These are phyloP conservation scores for Ammospiza caudacuta DNA, from an alignment of 2,113 vertebrate genomes.

Conservation along the genomic window DNA sequence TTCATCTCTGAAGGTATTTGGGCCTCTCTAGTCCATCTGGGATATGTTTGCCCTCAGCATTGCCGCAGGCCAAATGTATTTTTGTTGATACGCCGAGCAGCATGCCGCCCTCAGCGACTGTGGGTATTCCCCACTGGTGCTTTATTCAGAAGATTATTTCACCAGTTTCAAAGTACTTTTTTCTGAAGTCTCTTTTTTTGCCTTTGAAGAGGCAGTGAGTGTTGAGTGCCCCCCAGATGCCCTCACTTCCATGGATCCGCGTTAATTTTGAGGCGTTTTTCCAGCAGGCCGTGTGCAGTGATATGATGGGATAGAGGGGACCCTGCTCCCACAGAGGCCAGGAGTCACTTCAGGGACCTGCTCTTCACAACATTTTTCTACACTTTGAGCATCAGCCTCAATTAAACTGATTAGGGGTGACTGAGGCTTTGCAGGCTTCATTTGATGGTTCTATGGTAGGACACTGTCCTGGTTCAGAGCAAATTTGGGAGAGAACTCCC, in stretches of 20 bases:
- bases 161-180: constrained; percentile 50
- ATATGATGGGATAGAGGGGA: neutral
- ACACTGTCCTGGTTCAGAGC: neutral
- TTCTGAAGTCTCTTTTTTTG: neutral
- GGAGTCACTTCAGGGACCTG: neutral
- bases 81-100: constrained; percentile 66
- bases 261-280: constrained; percentile 3
- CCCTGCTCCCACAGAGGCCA: neutral
- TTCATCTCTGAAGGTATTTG: constrained; percentile 72
- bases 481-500: too few species aligned
- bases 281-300: neutral
- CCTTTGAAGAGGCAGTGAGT: neutral
- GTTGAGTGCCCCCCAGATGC: neutral
- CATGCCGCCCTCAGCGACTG: constrained; percentile 22
- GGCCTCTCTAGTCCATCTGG: constrained; percentile 58
- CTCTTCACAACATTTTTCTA: neutral
- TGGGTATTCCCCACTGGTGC: constrained; percentile 56
- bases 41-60: constrained; percentile 72
- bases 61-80: constrained; percentile 73
- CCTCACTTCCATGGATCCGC: neutral
- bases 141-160: constrained; percentile 66
- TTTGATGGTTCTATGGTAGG: neutral
- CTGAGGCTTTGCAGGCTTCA: neutral
- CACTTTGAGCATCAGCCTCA: neutral
- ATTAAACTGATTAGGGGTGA: neutral